Evolutionary conservation across 2,888 invertebrate genomes (phyloP).

Genomic region (Tromatobia lineatoria): DNA sequence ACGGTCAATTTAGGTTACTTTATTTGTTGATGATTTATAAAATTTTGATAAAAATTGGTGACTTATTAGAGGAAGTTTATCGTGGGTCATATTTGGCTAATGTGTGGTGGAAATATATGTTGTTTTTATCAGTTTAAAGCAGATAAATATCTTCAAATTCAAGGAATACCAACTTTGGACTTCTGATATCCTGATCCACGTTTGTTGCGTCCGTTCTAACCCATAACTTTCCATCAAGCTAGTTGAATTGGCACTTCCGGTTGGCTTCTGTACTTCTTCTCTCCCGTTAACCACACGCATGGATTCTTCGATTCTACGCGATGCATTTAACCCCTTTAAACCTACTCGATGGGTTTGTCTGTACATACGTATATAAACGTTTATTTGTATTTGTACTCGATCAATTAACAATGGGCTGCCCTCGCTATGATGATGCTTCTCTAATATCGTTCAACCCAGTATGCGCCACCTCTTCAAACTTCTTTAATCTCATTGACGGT

Average conservation of each 20-base stretch:
- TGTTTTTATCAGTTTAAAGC: not conserved
- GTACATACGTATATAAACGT: not conserved
- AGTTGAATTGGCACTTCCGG: conserved; percentile 6
- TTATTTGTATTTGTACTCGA: conserved; percentile 30
- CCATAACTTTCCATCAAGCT: conserved; percentile 78
- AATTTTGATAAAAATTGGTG: conserved; percentile 13
- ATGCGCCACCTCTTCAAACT: conserved; percentile 79
- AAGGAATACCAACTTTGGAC: not conserved
- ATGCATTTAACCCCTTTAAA: conserved; percentile 27
- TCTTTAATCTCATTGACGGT: conserved; percentile 74
- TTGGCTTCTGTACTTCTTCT: conserved; percentile 58
- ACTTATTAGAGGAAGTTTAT: conserved; percentile 51
- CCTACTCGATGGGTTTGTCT: not conserved
- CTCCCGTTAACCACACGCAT: conserved; percentile 68
- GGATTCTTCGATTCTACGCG: conserved; percentile 68
- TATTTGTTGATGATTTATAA: not conserved
- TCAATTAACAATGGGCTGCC: conserved; percentile 62
- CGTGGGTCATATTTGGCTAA: not conserved
- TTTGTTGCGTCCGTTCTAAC: conserved; percentile 80
- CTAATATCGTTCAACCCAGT: conserved; percentile 81
- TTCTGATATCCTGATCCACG: conserved; percentile 78
- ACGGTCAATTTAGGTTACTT: not conserved
- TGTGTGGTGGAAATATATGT: not conserved
- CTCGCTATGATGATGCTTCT: conserved; percentile 81
- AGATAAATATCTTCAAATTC: conserved; percentile 55